These are phyloP conservation scores for Astropecten irregularis DNA, from an alignment of 53 echinoderm and acorn worm genomes.

Conservation along the genomic window DNA sequence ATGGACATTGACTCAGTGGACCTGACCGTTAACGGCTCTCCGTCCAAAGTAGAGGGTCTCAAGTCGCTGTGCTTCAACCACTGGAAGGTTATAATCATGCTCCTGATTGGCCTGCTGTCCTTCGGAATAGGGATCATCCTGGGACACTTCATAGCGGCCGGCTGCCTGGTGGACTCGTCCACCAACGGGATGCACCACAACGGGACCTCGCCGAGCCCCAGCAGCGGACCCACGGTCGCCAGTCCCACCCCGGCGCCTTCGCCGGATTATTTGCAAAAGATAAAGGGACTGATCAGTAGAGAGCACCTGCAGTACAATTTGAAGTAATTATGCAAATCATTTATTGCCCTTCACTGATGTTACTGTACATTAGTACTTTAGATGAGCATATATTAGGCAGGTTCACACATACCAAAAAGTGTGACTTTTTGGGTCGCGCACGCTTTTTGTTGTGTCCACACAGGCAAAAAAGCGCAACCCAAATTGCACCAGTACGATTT, in stretches of 20 bases:
- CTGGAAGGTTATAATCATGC: conserved; percentile 46
- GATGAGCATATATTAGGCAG: too few relatives aligned
- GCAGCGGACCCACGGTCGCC: neutral
- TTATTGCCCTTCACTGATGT: too few relatives aligned
- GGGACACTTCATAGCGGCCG: conserved; percentile 55
- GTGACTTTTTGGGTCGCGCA: too few relatives aligned
- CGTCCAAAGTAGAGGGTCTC: conserved; percentile 24
- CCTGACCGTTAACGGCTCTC: conserved; percentile 51
- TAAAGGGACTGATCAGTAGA: conserved; percentile 8
- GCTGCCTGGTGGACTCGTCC: conserved; percentile 29
- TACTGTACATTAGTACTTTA: too few relatives aligned
- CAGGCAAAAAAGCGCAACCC: too few relatives aligned
- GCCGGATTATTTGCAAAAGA: neutral
- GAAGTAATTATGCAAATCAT: too few relatives aligned
- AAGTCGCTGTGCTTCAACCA: conserved; percentile 33
- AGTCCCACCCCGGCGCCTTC: neutral
- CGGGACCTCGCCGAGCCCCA: neutral
- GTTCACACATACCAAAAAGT: too few relatives aligned
- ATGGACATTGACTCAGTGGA: conserved; percentile 85
- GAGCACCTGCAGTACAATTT: conserved; percentile 21
- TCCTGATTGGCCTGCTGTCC: conserved; percentile 45
- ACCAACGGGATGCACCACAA: conserved; percentile 16
- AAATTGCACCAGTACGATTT: too few relatives aligned
- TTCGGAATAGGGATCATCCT: conserved; percentile 61
- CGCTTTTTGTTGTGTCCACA: too few relatives aligned